Conservation (phyloP, 1,140 invertebrate genomes). For the Macrotrachela quadricornifera region DNA sequence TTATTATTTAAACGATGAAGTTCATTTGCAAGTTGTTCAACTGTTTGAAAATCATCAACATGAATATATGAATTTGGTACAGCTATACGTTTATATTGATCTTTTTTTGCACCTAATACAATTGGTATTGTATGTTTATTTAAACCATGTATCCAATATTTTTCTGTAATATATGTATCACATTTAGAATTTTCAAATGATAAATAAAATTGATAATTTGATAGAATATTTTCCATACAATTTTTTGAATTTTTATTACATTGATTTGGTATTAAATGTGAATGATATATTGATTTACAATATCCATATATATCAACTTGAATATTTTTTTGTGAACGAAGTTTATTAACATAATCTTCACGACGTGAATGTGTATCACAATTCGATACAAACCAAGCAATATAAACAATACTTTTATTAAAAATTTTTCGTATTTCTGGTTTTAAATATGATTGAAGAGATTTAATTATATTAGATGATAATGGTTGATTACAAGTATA, state of each 20-base stretch:
- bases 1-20: constrained; percentile 23
- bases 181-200: constrained; percentile 9
- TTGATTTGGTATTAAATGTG: not conserved
- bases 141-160: constrained; percentile 3
- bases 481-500: no score
- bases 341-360: constrained; percentile 32
- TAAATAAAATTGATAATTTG: constrained; percentile 15
- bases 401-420: no score
- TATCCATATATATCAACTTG: constrained; percentile 41
- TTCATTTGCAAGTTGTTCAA: constrained; percentile 21
- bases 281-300: constrained; percentile 23
- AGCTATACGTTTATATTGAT: constrained; percentile 69
- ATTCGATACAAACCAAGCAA: constrained; percentile 42
- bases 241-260: not conserved
- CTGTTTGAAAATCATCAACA: constrained; percentile 16
- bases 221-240: not conserved
- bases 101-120: constrained; percentile 68
- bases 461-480: no score
- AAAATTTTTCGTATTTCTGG: no score
- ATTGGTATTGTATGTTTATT: constrained; percentile 42
- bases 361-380: constrained; percentile 34
- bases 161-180: constrained; percentile 10
- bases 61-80: constrained; percentile 27
- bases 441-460: no score
- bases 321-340: constrained; percentile 31